phyloP scores from a whole-genome alignment of 1,140 invertebrate genomes.

The Danaus plexippus region DNA sequence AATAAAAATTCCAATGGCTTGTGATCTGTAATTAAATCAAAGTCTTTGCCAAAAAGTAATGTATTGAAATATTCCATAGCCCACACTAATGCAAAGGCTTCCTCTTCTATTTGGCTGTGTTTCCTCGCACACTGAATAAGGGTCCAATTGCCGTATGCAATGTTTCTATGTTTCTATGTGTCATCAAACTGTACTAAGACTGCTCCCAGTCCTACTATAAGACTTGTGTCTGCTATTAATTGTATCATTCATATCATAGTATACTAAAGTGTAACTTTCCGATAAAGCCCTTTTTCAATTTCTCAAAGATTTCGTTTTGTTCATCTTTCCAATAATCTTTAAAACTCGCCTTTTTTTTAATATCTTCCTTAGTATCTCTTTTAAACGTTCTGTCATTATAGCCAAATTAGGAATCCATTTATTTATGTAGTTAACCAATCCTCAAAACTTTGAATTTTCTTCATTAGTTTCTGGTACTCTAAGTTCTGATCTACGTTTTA shows the following conservation, averaged over 20 bases:
- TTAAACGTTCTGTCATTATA: no score
- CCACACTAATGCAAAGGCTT: no score
- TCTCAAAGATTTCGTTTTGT: conserved; percentile 2
- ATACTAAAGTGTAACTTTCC: conserved; percentile 18
- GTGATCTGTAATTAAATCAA: conserved; percentile 44
- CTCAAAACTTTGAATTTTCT: conserved; percentile 55
- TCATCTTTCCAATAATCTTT: conserved; percentile 1
- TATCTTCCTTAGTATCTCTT: conserved; percentile 2
- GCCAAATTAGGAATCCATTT: conserved; percentile 36
- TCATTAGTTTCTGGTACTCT: conserved; percentile 37
- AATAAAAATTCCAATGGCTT: conserved; percentile 39
- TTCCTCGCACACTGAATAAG: conserved; percentile 25
- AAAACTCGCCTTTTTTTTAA: conserved; percentile 19
- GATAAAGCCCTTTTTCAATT: conserved; percentile 6
- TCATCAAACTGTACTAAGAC: conserved; percentile 36
- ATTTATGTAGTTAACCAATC: conserved; percentile 54
- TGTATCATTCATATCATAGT: conserved; percentile 24
- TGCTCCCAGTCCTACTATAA: conserved; percentile 48
- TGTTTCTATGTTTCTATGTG: conserved; percentile 21
- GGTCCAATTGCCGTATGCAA: conserved; percentile 31
- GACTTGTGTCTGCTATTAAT: conserved; percentile 33
- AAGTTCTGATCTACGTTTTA: conserved; percentile 18
- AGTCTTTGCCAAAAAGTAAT: conserved; percentile 30
- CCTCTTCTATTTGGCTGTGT: conserved; percentile 30
- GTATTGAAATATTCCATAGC: conserved; percentile 18